Conservation (phyloP, 2,888 invertebrate genomes). For the Carterocephalus palaemon region DNA sequence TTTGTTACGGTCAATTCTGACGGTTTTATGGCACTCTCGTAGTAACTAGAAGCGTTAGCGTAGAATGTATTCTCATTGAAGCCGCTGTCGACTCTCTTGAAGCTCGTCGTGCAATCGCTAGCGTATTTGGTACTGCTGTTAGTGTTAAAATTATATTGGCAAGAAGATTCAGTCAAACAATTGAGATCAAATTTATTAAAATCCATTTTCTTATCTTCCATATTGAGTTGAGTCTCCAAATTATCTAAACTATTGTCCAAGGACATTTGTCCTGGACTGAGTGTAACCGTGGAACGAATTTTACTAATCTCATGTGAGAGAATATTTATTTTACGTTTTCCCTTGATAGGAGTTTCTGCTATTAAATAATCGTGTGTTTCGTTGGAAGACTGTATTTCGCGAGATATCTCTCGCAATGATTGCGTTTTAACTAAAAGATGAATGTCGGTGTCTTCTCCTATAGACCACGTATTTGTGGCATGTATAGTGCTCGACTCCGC, state of each 20-base stretch:
- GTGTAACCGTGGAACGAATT: conserved; percentile 50
- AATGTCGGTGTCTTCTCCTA: conserved; percentile 52
- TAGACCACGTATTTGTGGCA: conserved; percentile 50
- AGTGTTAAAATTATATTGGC: conserved; percentile 49
- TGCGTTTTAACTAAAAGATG: conserved; percentile 49
- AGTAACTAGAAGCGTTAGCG: conserved; percentile 67
- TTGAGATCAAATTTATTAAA: conserved; percentile 72
- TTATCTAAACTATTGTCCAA: conserved; percentile 64
- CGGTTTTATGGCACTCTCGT: conserved; percentile 74
- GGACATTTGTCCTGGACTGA: conserved; percentile 62
- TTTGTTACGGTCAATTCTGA: conserved; percentile 68
- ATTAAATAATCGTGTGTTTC: conserved; percentile 40
- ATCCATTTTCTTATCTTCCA: conserved; percentile 69
- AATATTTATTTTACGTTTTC: conserved; percentile 49
- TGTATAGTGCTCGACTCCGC: conserved; percentile 47
- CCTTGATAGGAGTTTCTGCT: conserved; percentile 61
- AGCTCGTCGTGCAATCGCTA: conserved; percentile 53
- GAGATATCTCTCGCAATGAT: conserved; percentile 36
- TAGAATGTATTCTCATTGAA: conserved; percentile 69
- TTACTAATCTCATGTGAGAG: conserved; percentile 65
- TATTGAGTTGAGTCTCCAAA: conserved; percentile 53
- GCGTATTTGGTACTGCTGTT: conserved; percentile 45
- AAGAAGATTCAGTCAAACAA: conserved; percentile 65
- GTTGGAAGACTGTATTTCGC: conserved; percentile 47
- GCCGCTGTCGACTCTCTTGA: conserved; percentile 68